Evolutionary conservation across 2,888 invertebrate genomes (phyloP), one percentile per base, ranked within the genome.

Genomic region (Caenorhabditis sp.): DNA sequence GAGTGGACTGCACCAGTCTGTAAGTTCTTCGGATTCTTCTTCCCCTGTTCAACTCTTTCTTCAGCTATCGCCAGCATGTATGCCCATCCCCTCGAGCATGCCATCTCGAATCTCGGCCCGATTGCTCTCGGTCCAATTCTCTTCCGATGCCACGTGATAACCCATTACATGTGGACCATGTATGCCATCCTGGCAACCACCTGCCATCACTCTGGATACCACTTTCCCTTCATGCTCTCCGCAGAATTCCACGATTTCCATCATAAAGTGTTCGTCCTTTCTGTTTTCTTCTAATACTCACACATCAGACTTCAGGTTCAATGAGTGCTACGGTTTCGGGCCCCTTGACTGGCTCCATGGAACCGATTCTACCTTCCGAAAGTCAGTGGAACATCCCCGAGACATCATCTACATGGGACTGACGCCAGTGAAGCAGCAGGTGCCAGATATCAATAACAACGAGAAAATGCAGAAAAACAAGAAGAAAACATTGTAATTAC

Each of bases 191-290:
- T 95, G 37, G 95, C 95, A 1, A 96, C 96, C 2, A 93, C 96
- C 62, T 95, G 95, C 90, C 95, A 95, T 13, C 96, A 96, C 92
- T 95, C 95, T 55, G 96, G 96, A 11, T 96, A 96, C 90, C 96
- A 96, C 92, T 93, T 96, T 89, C 96, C 96, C 0, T 95, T 96
- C 92, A 94, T 96, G 91, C 95, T 95, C 11, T 95, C 95, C 53
- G 95, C 96, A 5, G 96, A 96, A 92, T 95, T 95, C 0, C 96
- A 96, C 90, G 96, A 96, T 92, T 96, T 95, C 92, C 96, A 96
- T 92, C 96, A 96, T 92, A 93, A 95, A 83, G 96, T 95, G 93
- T 93, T 86, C 90, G 92, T 58, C 13, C 3, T 37, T n/a, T 71
- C 11, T 32, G 32, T 32, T 32, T 6, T 32, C 9, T 67, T 37